phyloP scores from a whole-genome alignment of 1,140 invertebrate species.

The Conopomorpha cramerella region DNA sequence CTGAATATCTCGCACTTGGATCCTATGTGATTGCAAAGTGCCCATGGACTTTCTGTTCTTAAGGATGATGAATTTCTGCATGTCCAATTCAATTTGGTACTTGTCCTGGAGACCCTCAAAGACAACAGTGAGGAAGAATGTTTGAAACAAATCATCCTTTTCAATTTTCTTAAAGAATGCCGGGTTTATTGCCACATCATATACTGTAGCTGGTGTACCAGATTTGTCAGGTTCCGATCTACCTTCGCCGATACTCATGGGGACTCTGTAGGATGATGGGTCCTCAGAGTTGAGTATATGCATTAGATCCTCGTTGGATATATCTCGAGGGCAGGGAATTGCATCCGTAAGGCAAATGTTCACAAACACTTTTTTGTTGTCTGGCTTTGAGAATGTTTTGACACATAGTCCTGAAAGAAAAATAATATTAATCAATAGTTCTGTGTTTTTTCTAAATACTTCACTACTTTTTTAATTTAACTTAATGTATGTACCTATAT shows the following conservation, averaged over 20 bases:
- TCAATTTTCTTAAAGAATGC: constrained; percentile 72
- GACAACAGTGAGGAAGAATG: constrained; percentile 75
- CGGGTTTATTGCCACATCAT: constrained; percentile 79
- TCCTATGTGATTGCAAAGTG: constrained; percentile 71
- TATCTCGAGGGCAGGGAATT: constrained; percentile 80
- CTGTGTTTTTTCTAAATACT: too few relatives aligned
- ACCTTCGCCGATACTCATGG: constrained; percentile 86
- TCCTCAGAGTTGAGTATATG: constrained; percentile 74
- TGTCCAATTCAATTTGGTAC: constrained; percentile 69
- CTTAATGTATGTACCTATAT: too few relatives aligned
- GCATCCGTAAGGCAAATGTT: constrained; percentile 78
- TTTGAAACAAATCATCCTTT: constrained; percentile 69
- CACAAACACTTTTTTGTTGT: constrained; percentile 76
- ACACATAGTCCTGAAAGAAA: constrained; percentile 79
- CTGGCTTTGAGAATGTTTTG: constrained; percentile 73
- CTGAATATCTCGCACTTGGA: constrained; percentile 68
- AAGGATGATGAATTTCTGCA: constrained; percentile 63
- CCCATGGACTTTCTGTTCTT: constrained; percentile 72
- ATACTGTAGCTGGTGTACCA: constrained; percentile 69
- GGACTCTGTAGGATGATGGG: constrained; percentile 74
- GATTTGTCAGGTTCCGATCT: constrained; percentile 79
- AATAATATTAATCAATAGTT: too few relatives aligned
- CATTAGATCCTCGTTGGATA: constrained; percentile 75
- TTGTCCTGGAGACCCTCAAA: constrained; percentile 74
- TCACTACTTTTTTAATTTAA: too few relatives aligned